Base-by-base conservation (phyloP, 2,797 vertebrate genomes). In the Acanthopagrus latus region DNA sequence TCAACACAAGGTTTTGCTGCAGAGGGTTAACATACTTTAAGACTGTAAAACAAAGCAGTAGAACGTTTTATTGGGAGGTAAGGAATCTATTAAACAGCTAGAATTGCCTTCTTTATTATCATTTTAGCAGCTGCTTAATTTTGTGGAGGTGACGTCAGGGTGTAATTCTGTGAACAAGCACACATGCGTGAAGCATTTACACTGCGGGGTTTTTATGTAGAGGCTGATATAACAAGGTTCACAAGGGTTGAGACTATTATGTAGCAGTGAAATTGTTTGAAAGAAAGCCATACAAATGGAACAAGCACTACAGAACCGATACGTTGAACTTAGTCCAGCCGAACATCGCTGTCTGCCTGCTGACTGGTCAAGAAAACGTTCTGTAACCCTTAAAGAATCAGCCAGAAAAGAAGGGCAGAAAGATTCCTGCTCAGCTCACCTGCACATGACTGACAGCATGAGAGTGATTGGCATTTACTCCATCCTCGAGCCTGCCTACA, bases 121-220 rank as follows among this genome's bases (percentile, higher is more conserved):
- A 87, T 83, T 81, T 75, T 66, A 82, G 80, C 74, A 84, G 81
- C 84, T 72, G 83, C 80, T 91, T 86, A 43, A 73, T 88, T 87
- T 88, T 72, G 81, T 68, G 50, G 68, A 16, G 57, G 20, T 87
- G 85, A 89, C 51, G 60, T 88, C 83, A 76, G 51, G 72, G 47
- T 75, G 64, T 70, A 58, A 70, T 47, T 84, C 71, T 64, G 55
- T 82, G 66, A 83, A 67, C 68, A 69, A 65, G 43, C 82, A 80
- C 74, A 78, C 68, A 59, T 71, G 76, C 38, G 14, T 29, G 56
- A 67, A 60, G 63, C 76, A 55, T 72, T 77, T 66, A 56, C 43
- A 48, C 56, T 12, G 43, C 17, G 10, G 56, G 47, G 20, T 70
- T 63, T 80, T 82, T 16, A 54, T 64, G 10, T 23, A 52, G 14